Base-by-base conservation (phyloP, 2,113 vertebrate genomes). In the Aix galericulata region DNA sequence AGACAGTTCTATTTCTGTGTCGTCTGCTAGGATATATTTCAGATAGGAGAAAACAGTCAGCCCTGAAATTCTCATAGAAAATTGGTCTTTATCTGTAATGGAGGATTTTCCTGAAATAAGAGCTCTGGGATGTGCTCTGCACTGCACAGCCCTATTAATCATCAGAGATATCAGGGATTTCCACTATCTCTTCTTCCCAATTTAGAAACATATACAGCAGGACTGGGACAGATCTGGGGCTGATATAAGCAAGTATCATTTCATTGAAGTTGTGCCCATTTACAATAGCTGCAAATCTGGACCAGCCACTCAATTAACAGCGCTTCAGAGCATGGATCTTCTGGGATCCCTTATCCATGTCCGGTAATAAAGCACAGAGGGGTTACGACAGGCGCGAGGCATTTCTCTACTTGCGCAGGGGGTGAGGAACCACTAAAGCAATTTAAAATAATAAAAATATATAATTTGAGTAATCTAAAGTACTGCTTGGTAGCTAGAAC, bases 241-340 rank as follows among this genome's bases (percentile, higher is more conserved):
- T 84, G 80, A 91, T 75, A 72, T 23, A 80, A 91, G 27, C 69
- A 82, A 86, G 16, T 16, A 64, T 18, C 3, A 31, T 76, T 89
- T 94, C 83, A 76, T 42, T 90, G 85, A 91, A 89, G 82, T 74
- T 83, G 46, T 90, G 89, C 56, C 64, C 56, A 1, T 93, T 95
- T 93, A 91, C 94, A 86, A 89, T 48, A 79, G 73, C 77, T 94
- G 73, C 77, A 91, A 86, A 89, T 94, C 38, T 89, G 83, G 9
- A 84, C 77, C 93, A 96, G 88, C 40, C n/a, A 1, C 66, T 79
- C 88, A 91, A 29, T 93, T 90, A 93, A 69, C 25, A 94, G 50
- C 71, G 74, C 78, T 94, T 87, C 82, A 93, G 94, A 90, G 88
- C 59, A 52, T 31, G 66, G 76, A 94, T 92, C 75, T 84, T 88